A percentile compares a stretch with the other conserved stretches of the same genome.
These are phyloP conservation scores for Actinia tenebrosa DNA, from an alignment of 64 coral and sea anemone genomes.

Conservation along the genomic window DNA sequence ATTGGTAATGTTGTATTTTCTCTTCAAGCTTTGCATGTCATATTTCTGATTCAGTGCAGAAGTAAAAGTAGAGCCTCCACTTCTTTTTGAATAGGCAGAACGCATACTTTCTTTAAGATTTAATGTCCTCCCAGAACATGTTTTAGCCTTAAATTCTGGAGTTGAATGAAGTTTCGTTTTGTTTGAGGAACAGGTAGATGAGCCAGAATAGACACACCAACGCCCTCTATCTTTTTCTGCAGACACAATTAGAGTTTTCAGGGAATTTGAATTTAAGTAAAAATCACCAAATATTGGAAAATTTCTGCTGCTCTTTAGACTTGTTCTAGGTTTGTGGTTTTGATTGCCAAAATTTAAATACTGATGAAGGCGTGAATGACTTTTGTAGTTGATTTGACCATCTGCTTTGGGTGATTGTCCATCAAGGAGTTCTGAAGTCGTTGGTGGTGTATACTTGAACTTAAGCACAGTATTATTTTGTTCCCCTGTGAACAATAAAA, in stretches of 20 bases:
- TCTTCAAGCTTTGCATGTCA: slow-evolving; percentile 38
- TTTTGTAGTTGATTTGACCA: not conserved
- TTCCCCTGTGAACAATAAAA: slow-evolving; percentile 4
- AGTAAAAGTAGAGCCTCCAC: not conserved
- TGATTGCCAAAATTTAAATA: not conserved
- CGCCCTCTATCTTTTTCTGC: not conserved
- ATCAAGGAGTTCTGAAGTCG: not conserved
- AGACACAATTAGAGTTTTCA: not conserved
- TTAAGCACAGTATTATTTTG: not conserved
- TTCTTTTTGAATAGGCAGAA: not conserved
- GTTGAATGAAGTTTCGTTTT: not conserved
- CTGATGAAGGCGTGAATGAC: not conserved
- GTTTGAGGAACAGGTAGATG: not conserved
- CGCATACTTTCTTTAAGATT: not conserved
- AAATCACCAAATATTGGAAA: not conserved
- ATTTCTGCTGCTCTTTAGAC: not conserved
- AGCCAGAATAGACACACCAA: not conserved
- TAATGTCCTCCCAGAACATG: not conserved
- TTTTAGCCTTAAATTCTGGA: not conserved
- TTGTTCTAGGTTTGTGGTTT: not conserved
- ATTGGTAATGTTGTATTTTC: slow-evolving; percentile 32
- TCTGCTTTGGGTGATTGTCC: not conserved
- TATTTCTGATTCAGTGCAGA: not conserved
- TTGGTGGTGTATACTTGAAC: slow-evolving; percentile 40
- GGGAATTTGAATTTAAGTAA: not conserved